Base-by-base conservation (phyloP, 1,140 invertebrate genomes). In the Pseudobourletiella spinata region DNA sequence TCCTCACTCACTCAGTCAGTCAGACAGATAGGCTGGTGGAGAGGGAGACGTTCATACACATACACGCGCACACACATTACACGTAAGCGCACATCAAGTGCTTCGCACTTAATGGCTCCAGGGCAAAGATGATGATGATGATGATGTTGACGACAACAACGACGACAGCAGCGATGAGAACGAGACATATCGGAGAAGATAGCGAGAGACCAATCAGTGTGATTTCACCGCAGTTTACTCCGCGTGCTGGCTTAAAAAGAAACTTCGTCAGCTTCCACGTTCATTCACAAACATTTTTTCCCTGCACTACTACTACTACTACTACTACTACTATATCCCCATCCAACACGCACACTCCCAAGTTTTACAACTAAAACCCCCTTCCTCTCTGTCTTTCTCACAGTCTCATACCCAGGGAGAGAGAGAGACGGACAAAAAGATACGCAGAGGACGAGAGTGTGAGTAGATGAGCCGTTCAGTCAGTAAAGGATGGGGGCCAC, bases 211-310 rank as follows among this genome's bases (percentile, higher is more conserved):
- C 32, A 39, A 39, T 39, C 32, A 48, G 44, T 48, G n/a, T n/a
- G 18, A 22, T 48, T 48, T 48, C 44, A 51, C 48, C 48, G 24
- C 20, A 22, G 48, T 51, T n/a, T 51, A 51, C 48, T 25, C n/a
- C n/a, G n/a, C n/a, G n/a, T n/a, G 48, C 24, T 26, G 25, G 22
- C 14, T 51, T 46, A 18, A 51, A 51, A 51, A 46, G 24, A 26
- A 51, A 51, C 48, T 51, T 51, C 24, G 48, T 51, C 48, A 51
- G 48, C 48, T 26, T 46, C 44, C 25, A 51, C 48, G 59, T 61
- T 61, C 59, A 61, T 61, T 61, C 59, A 61, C 59, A 61, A 57
- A 63, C 55, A 51, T 63, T 63, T 57, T 63, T 59, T 63, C 61
- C 54, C 61, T 59, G 43, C 50, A 29, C 61, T 46, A 63, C 61